Conservation (phyloP, 1,140 invertebrate species). For the Zaprionus taronus region DNA sequence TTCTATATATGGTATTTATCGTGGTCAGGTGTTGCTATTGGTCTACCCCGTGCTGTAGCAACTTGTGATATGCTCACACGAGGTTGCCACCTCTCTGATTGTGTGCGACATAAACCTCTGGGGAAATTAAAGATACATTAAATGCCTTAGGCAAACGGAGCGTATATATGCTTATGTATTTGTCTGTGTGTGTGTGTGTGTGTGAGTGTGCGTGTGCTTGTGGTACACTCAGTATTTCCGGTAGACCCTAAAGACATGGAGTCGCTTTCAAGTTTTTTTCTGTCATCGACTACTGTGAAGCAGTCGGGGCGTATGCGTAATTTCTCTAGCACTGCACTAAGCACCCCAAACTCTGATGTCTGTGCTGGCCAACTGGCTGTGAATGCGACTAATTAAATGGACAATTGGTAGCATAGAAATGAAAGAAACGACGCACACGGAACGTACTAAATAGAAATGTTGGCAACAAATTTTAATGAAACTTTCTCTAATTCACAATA, state of each 20-base stretch:
- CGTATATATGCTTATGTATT: conserved; percentile 25
- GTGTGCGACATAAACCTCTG: conserved; percentile 75
- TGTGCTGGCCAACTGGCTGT: conserved; percentile 34
- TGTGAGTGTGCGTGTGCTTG: conserved; percentile 1
- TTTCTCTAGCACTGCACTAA: conserved; percentile 24
- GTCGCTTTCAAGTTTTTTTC: conserved; percentile 29
- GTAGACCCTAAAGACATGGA: conserved; percentile 29
- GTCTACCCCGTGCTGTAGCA: conserved; percentile 24
- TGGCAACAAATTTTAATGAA: conserved; percentile 57
- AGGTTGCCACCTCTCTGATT: conserved; percentile 63
- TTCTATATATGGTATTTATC: not conserved
- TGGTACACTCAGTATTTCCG: conserved; percentile 23
- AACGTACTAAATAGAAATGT: conserved; percentile 14
- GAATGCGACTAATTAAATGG: conserved; percentile 69
- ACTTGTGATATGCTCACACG: conserved; percentile 35
- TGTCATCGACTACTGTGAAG: not conserved
- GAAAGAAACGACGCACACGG: not conserved
- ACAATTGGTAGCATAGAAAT: conserved; percentile 62
- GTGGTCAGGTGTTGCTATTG: conserved; percentile 9
- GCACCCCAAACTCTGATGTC: conserved; percentile 13
- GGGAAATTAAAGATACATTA: conserved; percentile 83
- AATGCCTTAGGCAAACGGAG: conserved; percentile 65
- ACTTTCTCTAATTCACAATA: conserved; percentile 9
- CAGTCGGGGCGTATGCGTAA: conserved; percentile 26
- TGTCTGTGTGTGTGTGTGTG: conserved; percentile 3